phyloP scores from a whole-genome alignment of 1,140 invertebrate species.

The Hermetia illucens region DNA sequence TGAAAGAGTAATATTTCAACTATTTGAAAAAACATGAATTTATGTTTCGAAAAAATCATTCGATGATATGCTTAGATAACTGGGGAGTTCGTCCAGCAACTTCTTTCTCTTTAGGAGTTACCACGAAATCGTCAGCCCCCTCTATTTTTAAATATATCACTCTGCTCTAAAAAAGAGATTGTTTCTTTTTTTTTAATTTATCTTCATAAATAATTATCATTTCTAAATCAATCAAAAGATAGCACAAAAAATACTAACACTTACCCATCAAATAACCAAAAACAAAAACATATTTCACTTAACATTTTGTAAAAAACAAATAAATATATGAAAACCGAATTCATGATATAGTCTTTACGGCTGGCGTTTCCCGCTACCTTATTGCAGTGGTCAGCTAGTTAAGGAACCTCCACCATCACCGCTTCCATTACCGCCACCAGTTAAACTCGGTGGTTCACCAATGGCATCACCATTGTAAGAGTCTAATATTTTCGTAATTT shows the following conservation, averaged over 20 bases:
- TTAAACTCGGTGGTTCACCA: constrained; percentile 52
- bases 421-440: constrained; percentile 54
- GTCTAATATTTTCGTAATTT: no score
- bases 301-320: constrained; percentile 4
- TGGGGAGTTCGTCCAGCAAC: no score
- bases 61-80: no score
- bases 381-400: constrained; percentile 66
- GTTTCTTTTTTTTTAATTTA: neutral
- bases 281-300: constrained; percentile 1
- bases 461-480: constrained; percentile 52
- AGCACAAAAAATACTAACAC: neutral
- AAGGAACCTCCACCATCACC: constrained; percentile 62
- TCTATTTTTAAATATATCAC: no score
- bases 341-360: constrained; percentile 67
- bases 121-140: no score
- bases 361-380: constrained; percentile 85
- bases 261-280: neutral
- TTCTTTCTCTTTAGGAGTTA: no score
- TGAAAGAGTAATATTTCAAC: no score
- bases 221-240: neutral
- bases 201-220: no score
- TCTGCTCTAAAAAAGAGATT: no score
- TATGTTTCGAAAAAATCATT: no score
- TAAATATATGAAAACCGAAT: constrained; percentile 9
- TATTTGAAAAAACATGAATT: no score